Base-by-base conservation (phyloP, 1,140 invertebrate genomes). In the Maconellicoccus hirsutus region DNA sequence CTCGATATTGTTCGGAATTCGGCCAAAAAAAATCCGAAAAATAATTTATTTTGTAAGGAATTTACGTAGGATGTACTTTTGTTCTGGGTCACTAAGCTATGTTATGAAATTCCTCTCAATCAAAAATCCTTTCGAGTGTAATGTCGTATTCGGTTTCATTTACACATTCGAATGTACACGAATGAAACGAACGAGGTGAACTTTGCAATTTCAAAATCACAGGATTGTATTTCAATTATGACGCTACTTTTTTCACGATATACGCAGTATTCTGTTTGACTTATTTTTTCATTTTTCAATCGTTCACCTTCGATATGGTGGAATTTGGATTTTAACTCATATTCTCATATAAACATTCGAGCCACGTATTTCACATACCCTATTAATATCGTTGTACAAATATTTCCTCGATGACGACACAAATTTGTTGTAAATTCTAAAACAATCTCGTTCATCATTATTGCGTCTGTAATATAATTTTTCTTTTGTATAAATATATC, bases 331-430 rank as follows among this genome's bases (percentile, higher is more conserved):
- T 33, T 33, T 33, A 33, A 33, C 29, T 33, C 12, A 33, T 33
- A 33, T 3, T 33, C 12, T 52, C 14, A 38, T 14, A 52, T 52
- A 52, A 52, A 52, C 42, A 52, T 52, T 52, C 42, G 42, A 52
- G 4, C 6, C 42, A 52, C 42, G 42, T 52, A 52, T 52, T 52
- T 52, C 42, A 52, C 42, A 52, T 52, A 52, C 42, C 42, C 42
- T 52, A 52, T 52, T 52, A 52, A 52, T 52, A 52, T 52, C 42
- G n/a, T 52, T 52, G 42, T 52, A 52, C 42, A 52, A 52, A 52
- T 52, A 52, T 52, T 52, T 52, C 42, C 42, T 8, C 42, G n/a
- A 52, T 16, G 42, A 52, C 42, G n/a, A 52, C 42, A 19, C 3
- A 33, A 52, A 52, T 52, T 52, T 16, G n/a, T 19, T 52, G 6